Evolutionary conservation across 2,797 vertebrate species (phyloP), one percentile per base, ranked within the genome.

Genomic region (Lerista edwardsae): DNA sequence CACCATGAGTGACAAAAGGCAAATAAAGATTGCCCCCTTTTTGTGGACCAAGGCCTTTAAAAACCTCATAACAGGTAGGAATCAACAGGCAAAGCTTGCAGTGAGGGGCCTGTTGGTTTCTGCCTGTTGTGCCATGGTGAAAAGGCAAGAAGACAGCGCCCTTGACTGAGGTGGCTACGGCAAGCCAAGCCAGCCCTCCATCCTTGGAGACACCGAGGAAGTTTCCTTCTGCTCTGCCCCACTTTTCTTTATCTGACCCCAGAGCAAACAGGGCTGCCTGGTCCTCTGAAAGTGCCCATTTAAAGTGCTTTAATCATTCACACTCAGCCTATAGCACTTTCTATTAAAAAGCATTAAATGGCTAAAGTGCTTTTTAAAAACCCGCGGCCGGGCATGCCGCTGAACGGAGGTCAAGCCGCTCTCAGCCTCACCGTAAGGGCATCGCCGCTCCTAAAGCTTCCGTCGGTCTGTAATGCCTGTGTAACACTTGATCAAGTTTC

Each of bases 281-380:
- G 59, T 76, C 57, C 55, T 62, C 51, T 86, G 79, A 57, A 75
- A 64, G 65, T 72, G 41, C 79, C 67, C 65, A 41, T 86, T 82
- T 81, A 76, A 82, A 77, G 65, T 31, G 41, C 39, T 23, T 77
- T 62, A 86, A 82, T 86, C 65, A 82, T 77, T 77, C 41, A 29
- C 57, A 64, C 27, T 71, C 39, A 34, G 65, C n/a, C 4, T 55
- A 62, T 55, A 17, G 57, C 67, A 64, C 41, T 84, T 84, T 72
- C 44, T 72, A 51, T 79, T 82, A 25, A 81, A 71, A 86, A 71
- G 73, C 84, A 62, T 76, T 81, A 81, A 81, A 82, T 81, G 57
- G 65, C 79, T 76, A 31, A 64, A 82, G 65, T 82, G 79, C 67
- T 77, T 82, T 86, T 86, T 77, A 82, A 86, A 82, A 81, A 85